A percentile compares a stretch with the other conserved stretches of the same genome.
These are phyloP conservation scores for Grallaria varia DNA, from an alignment of 2,113 vertebrate species.

Conservation along the genomic window DNA sequence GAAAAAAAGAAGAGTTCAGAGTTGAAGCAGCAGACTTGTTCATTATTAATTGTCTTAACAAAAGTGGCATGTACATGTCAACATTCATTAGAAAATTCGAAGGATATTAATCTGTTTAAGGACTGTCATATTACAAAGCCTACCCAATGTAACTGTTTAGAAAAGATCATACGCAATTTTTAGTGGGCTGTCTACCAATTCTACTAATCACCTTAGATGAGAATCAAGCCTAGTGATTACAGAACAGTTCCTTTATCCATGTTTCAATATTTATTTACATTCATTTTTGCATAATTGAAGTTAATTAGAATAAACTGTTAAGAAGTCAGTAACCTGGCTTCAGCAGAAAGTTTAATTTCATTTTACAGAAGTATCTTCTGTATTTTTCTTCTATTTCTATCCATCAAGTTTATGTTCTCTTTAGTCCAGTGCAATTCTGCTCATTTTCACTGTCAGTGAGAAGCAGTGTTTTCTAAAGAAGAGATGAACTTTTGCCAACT, in stretches of 20 bases:
- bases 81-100: slow-evolving; percentile 29
- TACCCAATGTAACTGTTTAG: not conserved
- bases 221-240: too few relatives aligned
- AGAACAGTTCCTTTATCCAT: too few relatives aligned
- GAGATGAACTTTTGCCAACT: not conserved
- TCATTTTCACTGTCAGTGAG: too few relatives aligned
- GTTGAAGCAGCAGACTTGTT: not conserved
- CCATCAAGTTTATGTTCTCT: too few relatives aligned
- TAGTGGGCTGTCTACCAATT: not conserved
- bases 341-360: too few relatives aligned
- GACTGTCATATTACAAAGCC: not conserved
- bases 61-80: not conserved
- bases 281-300: too few relatives aligned
- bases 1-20: not conserved
- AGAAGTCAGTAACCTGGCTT: too few relatives aligned
- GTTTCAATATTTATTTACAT: too few relatives aligned
- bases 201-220: not conserved
- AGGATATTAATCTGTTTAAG: slow-evolving; percentile 19
- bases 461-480: not conserved
- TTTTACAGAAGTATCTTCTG: too few relatives aligned
- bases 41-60: slow-evolving; percentile 41
- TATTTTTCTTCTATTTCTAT: too few relatives aligned
- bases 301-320: too few relatives aligned
- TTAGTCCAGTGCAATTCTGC: too few relatives aligned
- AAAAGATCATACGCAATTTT: not conserved